Evolutionary conservation across 2,797 vertebrate species (phyloP).

Genomic region (Anguilla pacifica): DNA sequence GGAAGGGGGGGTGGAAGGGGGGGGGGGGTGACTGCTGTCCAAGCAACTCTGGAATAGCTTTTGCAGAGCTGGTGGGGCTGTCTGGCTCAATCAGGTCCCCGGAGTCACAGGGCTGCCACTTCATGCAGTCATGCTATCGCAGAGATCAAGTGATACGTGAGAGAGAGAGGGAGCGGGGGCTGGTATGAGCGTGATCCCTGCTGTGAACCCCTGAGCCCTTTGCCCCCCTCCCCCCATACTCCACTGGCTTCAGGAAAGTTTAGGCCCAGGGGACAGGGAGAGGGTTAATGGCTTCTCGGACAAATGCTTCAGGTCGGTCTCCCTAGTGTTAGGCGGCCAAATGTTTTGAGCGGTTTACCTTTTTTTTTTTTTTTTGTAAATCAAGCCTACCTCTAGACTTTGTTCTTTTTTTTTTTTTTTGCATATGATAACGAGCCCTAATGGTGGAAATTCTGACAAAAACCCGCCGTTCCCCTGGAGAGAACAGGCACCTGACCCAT

Average conservation of each 20-base stretch:
- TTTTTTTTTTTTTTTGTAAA: not conserved
- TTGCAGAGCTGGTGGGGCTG: conserved; percentile 52
- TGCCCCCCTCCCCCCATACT: not conserved
- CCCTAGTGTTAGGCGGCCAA: not conserved
- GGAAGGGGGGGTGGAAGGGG: conserved; percentile 26
- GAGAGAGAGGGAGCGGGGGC: conserved; percentile 59
- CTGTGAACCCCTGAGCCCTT: conserved; percentile 33
- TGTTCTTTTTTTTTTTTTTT: not conserved
- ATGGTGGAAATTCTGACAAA: not conserved
- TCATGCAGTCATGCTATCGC: conserved; percentile 39
- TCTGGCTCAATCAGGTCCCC: conserved; percentile 50
- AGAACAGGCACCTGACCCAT: conserved; percentile 21
- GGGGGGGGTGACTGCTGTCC: conserved; percentile 54
- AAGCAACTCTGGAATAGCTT: conserved; percentile 60
- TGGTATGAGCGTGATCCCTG: conserved; percentile 39
- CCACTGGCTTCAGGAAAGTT: not conserved
- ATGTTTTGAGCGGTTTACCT: not conserved
- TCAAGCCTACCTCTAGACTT: conserved; percentile 19
- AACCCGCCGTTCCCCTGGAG: not conserved
- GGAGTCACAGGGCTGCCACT: conserved; percentile 43
- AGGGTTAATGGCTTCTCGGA: not conserved
- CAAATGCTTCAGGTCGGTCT: not conserved
- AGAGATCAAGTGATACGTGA: conserved; percentile 53
- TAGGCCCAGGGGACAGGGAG: not conserved
- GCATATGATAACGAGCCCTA: not conserved